Evolutionary conservation across 2,888 invertebrate genomes (phyloP), one percentile per base, ranked within the genome.

Genomic region (Drosophila dives): DNA sequence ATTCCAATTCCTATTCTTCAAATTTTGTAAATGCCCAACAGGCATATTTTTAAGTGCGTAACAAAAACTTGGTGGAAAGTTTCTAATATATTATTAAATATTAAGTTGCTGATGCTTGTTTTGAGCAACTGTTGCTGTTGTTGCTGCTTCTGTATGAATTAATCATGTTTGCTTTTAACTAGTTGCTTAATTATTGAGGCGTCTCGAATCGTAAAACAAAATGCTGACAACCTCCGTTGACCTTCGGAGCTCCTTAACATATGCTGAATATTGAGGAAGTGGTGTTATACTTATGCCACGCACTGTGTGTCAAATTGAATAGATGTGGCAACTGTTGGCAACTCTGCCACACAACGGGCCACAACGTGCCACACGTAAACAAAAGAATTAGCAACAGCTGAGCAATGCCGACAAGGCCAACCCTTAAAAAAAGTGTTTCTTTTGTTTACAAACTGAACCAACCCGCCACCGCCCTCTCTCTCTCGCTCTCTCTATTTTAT

Each of bases 361-460:
- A n/a, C 45, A 45, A 26, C 23, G 23, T 55, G 20, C 10, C 51
- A 33, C 56, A 55, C 56, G 75, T 78, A 78, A 78, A 78, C 79
- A 78, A 78, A 53, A 20, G 59, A 55, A 55, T 36, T 60, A 42
- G 55, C 63, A 77, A 77, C 79, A 78, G 77, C 77, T 78, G 78
- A 51, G 58, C 45, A 34, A 51, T 53, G 62, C 71, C 71, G 72
- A 56, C 78, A 75, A 78, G 79, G 79, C 67, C 78, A 78, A 78
- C 78, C 78, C 78, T 32, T 68, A 58, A 36, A 58, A 45, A 63
- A 58, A 53, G 64, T 62, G 61, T 62, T 68, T 32, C 72, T 60
- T 76, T 83, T 83, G 83, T 83, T 83, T 83, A 83, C 83, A 83
- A 83, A 77, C 61, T 71, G 61, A 8, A 12, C 23, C 45, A 23